Evolutionary conservation across 1,140 invertebrate genomes (phyloP).

Genomic region (Pseudachorutes palmiensis): DNA sequence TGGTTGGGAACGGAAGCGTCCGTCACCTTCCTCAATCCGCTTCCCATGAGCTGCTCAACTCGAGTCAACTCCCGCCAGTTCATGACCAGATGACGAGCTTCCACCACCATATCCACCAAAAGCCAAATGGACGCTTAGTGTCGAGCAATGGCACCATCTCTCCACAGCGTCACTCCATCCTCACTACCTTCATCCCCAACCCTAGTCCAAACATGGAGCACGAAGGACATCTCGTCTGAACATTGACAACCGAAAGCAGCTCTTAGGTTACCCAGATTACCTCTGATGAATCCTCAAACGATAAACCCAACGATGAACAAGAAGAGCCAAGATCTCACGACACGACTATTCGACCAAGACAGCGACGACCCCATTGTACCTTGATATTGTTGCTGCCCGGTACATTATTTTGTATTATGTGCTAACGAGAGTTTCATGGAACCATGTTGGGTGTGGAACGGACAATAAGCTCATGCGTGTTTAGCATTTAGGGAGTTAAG

Average conservation of each 20-base stretch:
- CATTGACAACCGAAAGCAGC: neutral
- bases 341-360: too few species aligned
- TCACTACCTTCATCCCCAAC: conserved; percentile 44
- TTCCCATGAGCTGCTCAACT: conserved; percentile 40
- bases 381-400: too few species aligned
- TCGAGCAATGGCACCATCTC: conserved; percentile 35
- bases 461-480: too few species aligned
- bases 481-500: too few species aligned
- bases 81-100: conserved; percentile 27
- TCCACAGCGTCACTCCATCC: conserved; percentile 39
- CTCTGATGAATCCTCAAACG: too few species aligned
- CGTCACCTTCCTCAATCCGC: conserved; percentile 35
- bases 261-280: too few species aligned
- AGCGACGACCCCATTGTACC: too few species aligned
- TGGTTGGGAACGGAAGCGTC: conserved; percentile 39
- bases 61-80: conserved; percentile 24
- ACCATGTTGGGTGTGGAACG: too few species aligned
- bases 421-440: too few species aligned
- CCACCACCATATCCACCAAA: conserved; percentile 15
- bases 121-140: conserved; percentile 30
- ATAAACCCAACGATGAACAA: too few species aligned
- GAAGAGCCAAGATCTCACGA: too few species aligned
- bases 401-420: too few species aligned
- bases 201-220: conserved; percentile 41
- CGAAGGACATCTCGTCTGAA: conserved; percentile 43